These are phyloP conservation scores for Aromia moschata DNA, from an alignment of 2,888 invertebrate species.

Conservation along the genomic window DNA sequence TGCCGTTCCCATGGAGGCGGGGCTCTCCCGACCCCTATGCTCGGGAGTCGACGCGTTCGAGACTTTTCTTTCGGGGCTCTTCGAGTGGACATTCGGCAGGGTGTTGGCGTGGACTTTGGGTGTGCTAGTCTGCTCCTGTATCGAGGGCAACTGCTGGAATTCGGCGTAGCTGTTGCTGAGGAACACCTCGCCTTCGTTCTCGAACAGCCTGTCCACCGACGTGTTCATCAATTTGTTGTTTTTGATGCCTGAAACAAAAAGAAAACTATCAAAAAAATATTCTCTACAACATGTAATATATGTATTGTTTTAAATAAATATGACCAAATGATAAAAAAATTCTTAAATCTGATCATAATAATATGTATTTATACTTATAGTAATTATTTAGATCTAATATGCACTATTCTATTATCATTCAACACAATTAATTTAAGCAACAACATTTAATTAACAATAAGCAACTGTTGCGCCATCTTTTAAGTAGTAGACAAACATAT, in stretches of 20 bases:
- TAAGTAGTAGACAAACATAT: neutral
- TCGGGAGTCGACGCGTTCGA: slow-evolving; percentile 75
- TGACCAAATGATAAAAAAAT: too few relatives aligned
- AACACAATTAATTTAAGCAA: too few relatives aligned
- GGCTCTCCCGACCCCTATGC: slow-evolving; percentile 73
- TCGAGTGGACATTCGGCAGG: slow-evolving; percentile 46
- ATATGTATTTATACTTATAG: too few relatives aligned
- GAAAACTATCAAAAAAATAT: too few relatives aligned
- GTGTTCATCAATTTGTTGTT: slow-evolving; percentile 86
- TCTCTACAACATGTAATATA: too few relatives aligned
- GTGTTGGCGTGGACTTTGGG: slow-evolving; percentile 51
- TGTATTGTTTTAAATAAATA: too few relatives aligned
- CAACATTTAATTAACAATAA: too few relatives aligned
- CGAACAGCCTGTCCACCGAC: slow-evolving; percentile 89
- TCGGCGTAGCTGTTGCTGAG: slow-evolving; percentile 77
- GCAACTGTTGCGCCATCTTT: neutral
- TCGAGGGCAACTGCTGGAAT: slow-evolving; percentile 69
- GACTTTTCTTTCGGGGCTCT: slow-evolving; percentile 65
- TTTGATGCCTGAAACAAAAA: slow-evolving; percentile 73
- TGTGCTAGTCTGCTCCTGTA: slow-evolving; percentile 66
- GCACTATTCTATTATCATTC: too few relatives aligned
- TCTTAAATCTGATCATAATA: too few relatives aligned
- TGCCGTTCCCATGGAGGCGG: slow-evolving; percentile 73
- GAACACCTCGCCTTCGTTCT: slow-evolving; percentile 78
- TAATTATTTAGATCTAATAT: too few relatives aligned